Percentiles rank a stretch among this genome's conserved stretches.
phyloP scores from a whole-genome alignment of 1,140 invertebrate species.

The Elymnias hypermnestra region DNA sequence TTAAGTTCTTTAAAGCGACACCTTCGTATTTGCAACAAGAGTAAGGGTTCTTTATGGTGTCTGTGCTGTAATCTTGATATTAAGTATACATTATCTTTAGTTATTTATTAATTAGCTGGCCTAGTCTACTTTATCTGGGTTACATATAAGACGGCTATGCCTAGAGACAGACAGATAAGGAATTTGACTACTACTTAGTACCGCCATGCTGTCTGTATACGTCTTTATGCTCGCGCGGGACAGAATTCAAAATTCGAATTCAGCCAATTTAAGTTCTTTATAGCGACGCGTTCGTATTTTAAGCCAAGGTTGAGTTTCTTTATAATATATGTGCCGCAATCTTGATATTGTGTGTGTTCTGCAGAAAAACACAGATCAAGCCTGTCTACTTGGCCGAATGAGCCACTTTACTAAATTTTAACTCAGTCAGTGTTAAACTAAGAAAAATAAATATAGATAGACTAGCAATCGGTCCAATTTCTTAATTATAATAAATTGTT shows the following conservation, averaged over 20 bases:
- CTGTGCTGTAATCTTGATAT: background rate
- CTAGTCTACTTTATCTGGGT: too few species aligned
- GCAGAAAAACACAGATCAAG: too few species aligned
- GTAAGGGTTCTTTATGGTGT: slow-evolving; percentile 1
- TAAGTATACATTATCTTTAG: background rate
- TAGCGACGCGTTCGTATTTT: slow-evolving; percentile 19
- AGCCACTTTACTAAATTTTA: too few species aligned
- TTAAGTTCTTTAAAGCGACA: slow-evolving; percentile 34
- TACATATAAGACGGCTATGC: too few species aligned
- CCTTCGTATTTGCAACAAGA: background rate
- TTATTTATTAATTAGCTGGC: too few species aligned
- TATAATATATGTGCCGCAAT: background rate
- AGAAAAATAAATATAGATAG: too few species aligned
- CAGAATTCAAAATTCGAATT: slow-evolving; percentile 49
- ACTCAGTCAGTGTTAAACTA: too few species aligned
- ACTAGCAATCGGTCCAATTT: too few species aligned
- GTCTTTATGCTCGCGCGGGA: slow-evolving; percentile 37
- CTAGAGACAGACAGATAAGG: too few species aligned
- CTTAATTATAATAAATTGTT: too few species aligned
- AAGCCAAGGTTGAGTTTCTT: background rate
- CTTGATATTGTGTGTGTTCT: background rate
- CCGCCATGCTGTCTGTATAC: slow-evolving; percentile 29
- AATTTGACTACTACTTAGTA: too few species aligned
- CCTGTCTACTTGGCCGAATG: too few species aligned
- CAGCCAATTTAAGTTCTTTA: slow-evolving; percentile 39